A percentile compares a stretch with the other conserved stretches of the same genome.
These are phyloP conservation scores for Panthera uncia DNA, from an alignment of 2,113 vertebrate genomes.

Conservation along the genomic window DNA sequence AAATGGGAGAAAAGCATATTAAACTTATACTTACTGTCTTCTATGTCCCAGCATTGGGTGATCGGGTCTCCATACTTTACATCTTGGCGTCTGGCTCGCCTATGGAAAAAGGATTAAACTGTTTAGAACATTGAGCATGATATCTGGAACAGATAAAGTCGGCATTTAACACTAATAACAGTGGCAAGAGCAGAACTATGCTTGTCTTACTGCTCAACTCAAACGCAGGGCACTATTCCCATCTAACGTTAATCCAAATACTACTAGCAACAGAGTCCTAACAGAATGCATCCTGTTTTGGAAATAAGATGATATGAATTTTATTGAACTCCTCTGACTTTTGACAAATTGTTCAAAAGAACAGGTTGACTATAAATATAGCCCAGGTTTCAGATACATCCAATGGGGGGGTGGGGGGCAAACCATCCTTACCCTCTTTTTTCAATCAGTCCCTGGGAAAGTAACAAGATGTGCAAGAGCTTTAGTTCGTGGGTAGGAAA, in stretches of 20 bases:
- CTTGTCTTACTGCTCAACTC: conserved; percentile 33
- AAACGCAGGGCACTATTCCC: background rate
- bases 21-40: conserved; percentile 90
- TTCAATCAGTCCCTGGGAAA: background rate
- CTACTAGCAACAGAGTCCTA: background rate
- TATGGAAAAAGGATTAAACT: conserved; percentile 77
- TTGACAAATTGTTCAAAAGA: background rate
- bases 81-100: conserved; percentile 96
- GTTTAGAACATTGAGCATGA: conserved; percentile 69
- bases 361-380: background rate
- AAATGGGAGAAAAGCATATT: background rate
- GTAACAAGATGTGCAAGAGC: background rate
- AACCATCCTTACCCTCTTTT: background rate
- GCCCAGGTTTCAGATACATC: background rate
- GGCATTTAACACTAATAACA: conserved; percentile 55
- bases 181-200: conserved; percentile 47
- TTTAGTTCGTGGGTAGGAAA: background rate
- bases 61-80: conserved; percentile 97
- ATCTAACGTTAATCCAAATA: background rate
- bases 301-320: conserved; percentile 17
- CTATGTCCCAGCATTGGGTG: conserved; percentile 96
- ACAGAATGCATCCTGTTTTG: background rate
- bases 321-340: conserved; percentile 11
- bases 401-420: background rate
- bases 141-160: conserved; percentile 50